These are phyloP conservation scores for Syngnathus scovelli DNA, from an alignment of 2,113 vertebrate species.

Conservation along the genomic window DNA sequence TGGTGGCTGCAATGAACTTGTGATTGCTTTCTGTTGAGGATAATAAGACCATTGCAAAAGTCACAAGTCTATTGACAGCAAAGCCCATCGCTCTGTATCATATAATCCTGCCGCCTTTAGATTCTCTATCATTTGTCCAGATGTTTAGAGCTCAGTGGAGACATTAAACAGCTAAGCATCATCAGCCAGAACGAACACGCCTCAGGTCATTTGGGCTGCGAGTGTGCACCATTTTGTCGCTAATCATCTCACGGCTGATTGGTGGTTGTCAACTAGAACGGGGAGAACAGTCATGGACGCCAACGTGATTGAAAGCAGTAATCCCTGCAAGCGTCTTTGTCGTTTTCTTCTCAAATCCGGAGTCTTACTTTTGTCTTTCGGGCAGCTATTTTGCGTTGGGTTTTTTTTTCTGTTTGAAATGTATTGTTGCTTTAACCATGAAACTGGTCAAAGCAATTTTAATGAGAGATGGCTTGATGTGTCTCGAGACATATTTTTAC, in stretches of 20 bases:
- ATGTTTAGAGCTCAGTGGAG: constrained; percentile 18
- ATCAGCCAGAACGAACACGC: constrained; percentile 2
- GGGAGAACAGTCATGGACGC: constrained; percentile 27
- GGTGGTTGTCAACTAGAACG: constrained; percentile 33
- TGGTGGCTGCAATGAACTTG: constrained; percentile 17
- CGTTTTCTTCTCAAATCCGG: constrained; percentile 23
- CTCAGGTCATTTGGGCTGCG: constrained; percentile 4
- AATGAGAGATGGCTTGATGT: too few relatives aligned
- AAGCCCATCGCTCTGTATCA: constrained; percentile 41
- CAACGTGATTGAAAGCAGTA: constrained; percentile 32
- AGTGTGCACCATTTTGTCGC: constrained; percentile 6
- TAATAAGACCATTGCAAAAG: constrained; percentile 47
- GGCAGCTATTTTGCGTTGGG: not conserved
- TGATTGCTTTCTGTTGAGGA: constrained; percentile 34
- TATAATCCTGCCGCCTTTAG: constrained; percentile 57
- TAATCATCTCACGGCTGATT: constrained; percentile 38
- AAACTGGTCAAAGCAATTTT: too few relatives aligned
- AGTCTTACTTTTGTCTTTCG: not conserved
- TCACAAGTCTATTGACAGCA: constrained; percentile 44
- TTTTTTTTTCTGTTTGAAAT: not conserved
- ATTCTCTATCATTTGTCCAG: constrained; percentile 43
- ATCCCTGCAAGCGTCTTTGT: constrained; percentile 23
- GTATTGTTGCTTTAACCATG: not conserved
- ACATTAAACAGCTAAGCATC: constrained; percentile 8
- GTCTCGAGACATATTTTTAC: too few relatives aligned